These are phyloP conservation scores for Halcyon senegalensis DNA, from an alignment of 2,113 vertebrate species.

Conservation along the genomic window DNA sequence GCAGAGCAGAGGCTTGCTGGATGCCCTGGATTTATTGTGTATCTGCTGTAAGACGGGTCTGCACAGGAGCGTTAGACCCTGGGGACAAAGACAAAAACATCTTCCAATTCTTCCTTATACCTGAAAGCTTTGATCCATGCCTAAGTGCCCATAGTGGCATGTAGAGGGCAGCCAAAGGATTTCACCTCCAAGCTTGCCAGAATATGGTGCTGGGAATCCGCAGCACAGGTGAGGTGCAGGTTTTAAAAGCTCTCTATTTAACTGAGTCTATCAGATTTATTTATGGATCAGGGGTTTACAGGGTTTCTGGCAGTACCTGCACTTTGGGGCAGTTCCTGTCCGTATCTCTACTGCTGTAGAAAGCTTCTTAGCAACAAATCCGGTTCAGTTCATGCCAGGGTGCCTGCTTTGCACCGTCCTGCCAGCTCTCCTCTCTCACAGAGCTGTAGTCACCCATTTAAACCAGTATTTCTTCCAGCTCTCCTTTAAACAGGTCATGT, in stretches of 20 bases:
- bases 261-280: neutral
- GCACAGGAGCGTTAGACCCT: neutral
- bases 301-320: neutral
- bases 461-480: neutral
- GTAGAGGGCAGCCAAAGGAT: neutral
- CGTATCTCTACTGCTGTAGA: neutral
- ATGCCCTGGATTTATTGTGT: neutral
- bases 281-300: neutral
- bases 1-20: neutral
- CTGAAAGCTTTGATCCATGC: neutral
- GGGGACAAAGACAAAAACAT: neutral
- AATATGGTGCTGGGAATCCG: neutral
- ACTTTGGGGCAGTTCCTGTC: neutral
- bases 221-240: neutral
- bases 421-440: neutral
- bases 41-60: neutral
- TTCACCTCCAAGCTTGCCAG: neutral
- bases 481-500: neutral
- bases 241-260: neutral
- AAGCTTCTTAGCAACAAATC: neutral
- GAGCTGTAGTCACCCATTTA: neutral
- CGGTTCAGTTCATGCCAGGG: neutral
- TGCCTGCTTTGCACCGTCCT: neutral
- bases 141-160: neutral
- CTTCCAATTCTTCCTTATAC: neutral